Conservation (phyloP, 2,888 invertebrate species). For the Cephonodes hylas region DNA sequence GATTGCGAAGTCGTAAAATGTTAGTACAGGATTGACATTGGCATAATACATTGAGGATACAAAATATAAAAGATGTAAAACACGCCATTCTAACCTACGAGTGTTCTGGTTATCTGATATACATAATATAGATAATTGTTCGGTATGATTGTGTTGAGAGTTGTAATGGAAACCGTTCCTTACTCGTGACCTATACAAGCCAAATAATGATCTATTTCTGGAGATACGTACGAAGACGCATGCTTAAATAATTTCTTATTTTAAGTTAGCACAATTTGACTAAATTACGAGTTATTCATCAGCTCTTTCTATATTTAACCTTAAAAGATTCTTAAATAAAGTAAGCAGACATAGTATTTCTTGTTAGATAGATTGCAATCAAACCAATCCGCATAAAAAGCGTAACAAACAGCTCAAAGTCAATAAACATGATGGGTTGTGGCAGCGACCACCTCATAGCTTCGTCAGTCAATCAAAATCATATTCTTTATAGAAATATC, state of each 20-base stretch:
- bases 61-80: too few species aligned
- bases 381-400: neutral
- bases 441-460: neutral
- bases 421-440: neutral
- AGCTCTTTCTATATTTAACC: neutral
- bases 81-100: too few species aligned
- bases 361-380: neutral
- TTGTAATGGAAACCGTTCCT: too few species aligned
- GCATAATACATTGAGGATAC: neutral
- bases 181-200: too few species aligned
- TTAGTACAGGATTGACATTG: neutral
- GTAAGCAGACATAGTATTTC: neutral
- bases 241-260: too few species aligned
- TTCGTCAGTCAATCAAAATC: conserved; percentile 9
- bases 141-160: too few species aligned
- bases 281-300: neutral
- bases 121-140: too few species aligned
- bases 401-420: neutral
- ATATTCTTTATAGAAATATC: conserved; percentile 3
- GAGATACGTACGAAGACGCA: too few species aligned
- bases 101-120: too few species aligned
- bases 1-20: neutral
- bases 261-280: neutral
- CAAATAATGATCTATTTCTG: too few species aligned
- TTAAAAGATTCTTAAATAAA: neutral